Evolutionary conservation across 2,797 vertebrate genomes (phyloP), one percentile per base, ranked within the genome.

Genomic region (Potorous gilbertii): DNA sequence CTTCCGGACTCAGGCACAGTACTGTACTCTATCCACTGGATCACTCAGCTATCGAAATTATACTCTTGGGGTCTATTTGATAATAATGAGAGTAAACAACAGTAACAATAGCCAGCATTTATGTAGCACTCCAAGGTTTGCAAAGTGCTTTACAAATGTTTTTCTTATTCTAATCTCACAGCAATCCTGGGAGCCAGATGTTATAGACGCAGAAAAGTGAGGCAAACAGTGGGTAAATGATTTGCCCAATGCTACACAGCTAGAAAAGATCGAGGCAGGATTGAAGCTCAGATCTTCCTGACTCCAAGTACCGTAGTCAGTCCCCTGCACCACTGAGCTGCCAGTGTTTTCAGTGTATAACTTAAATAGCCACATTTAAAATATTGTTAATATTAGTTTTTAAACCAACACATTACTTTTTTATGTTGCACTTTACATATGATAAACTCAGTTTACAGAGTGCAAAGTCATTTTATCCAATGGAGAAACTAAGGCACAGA

Each of bases 381-480:
- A 5, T 90, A 59, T 13, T 74, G 93, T 92, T 13, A 21, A 52
- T 94, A 97, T 97, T 95, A 93, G 92, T n/a, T 94, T 9, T 96
- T 50, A 96, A 92, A 56, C 95, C 66, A 90, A 93, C 95, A 97
- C 6, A 94, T 52, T 95, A 93, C 8, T 46, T 94, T 93, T 74
- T 95, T 90, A 97, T 34, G 81, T 95, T 62, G 94, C 50, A 94
- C 21, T 95, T 66, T 56, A 95, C 56, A 94, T 29, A 94, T 27
- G 62, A 92, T 91, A 57, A 94, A 52, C 94, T 93, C 46, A 96
- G 74, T 52, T 93, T 94, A 91, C 54, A 90, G 66, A 87, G 46
- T 96, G 96, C 55, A 96, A 94, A 96, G 92, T 92, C 46, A 96
- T 54, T 96, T 94, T 90, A 94, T 52, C 29, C 94, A 96, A 57